These are phyloP conservation scores for Rhodeus uyekii DNA, from an alignment of 2,797 vertebrate genomes.

Conservation along the genomic window DNA sequence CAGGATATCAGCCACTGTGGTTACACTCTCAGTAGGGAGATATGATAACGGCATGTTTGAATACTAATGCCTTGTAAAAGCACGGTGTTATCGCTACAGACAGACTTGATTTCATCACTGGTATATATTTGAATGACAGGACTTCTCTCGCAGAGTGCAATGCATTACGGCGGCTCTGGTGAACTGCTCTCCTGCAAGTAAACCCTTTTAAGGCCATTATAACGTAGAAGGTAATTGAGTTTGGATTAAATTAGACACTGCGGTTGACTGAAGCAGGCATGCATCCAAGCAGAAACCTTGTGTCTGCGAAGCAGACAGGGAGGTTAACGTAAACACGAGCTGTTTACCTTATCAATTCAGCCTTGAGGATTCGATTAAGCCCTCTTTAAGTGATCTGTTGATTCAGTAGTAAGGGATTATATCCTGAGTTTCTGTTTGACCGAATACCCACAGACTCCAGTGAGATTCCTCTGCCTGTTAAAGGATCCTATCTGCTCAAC, in stretches of 20 bases:
- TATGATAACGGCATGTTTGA: conserved; percentile 1
- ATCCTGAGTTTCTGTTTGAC: background rate
- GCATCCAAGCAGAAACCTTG: conserved; percentile 36
- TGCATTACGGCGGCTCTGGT: conserved; percentile 2
- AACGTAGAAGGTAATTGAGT: conserved; percentile 34
- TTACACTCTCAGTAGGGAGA: background rate
- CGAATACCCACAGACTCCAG: conserved; percentile 40
- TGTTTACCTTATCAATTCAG: conserved; percentile 48
- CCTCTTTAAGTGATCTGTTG: conserved; percentile 12
- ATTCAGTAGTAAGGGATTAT: conserved; percentile 3
- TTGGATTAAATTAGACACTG: conserved; percentile 42
- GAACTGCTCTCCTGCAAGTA: conserved; percentile 27
- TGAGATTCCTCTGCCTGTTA: conserved; percentile 40
- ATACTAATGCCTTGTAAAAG: conserved; percentile 14
- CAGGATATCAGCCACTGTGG: background rate
- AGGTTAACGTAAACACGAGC: conserved; percentile 36
- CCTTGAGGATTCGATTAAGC: conserved; percentile 43
- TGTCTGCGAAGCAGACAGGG: conserved; percentile 6
- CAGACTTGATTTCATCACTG: conserved; percentile 25
- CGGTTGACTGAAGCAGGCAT: conserved; percentile 46
- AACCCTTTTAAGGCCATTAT: conserved; percentile 27
- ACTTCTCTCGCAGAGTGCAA: background rate
- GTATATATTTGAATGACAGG: conserved; percentile 28
- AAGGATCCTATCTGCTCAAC: conserved; percentile 54
- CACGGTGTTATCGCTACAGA: background rate